Base-by-base conservation (phyloP, 2,888 invertebrate species). In the Linnaemya tessellans region DNA sequence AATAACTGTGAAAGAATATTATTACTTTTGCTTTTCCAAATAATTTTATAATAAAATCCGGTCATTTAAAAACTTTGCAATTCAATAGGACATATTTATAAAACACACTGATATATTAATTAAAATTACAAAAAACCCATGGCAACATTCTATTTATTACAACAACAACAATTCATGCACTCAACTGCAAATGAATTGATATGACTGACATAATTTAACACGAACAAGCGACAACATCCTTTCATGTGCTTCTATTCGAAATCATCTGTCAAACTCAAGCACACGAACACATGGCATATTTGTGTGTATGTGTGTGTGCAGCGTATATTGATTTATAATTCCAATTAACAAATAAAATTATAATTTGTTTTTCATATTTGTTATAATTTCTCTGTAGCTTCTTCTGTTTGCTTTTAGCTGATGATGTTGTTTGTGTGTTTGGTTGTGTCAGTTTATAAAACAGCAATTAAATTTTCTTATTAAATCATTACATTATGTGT, bases 271-370 rank as follows among this genome's bases (percentile, higher is more conserved):
- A 70, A 60, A 41, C 35, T 77, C 35, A 4, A 67, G 49, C 49
- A 30, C 56, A 67, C 11, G 20, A 13, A 65, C 4, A 18, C 9
- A 7, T 54, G 0, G 4, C 8, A 25, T 41, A 1, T 43, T 30
- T 41, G 30, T n/a, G 13, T 43, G 35, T 20, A 8, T 38, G 51
- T 38, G 20, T 43, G 30, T 22, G 9, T 68, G 9, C 9, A n/a
- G 35, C 25, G 22, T 25, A 56, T 56, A 82, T 80, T 84, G 80
- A 84, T 84, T 67, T 84, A 71, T 77, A 80, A 82, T 85, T 85
- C 82, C 85, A 85, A 85, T 85, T 85, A 85, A 85, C 85, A 85
- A 85, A 82, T 82, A 85, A 85, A 82, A 82, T 79, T 80, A 75
- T 80, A 85, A 79, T 82, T 85, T 85, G 70, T 82, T 85, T 85